These are phyloP conservation scores for Philopotamus ludificatus DNA, from an alignment of 1,140 invertebrate genomes.

Conservation along the genomic window DNA sequence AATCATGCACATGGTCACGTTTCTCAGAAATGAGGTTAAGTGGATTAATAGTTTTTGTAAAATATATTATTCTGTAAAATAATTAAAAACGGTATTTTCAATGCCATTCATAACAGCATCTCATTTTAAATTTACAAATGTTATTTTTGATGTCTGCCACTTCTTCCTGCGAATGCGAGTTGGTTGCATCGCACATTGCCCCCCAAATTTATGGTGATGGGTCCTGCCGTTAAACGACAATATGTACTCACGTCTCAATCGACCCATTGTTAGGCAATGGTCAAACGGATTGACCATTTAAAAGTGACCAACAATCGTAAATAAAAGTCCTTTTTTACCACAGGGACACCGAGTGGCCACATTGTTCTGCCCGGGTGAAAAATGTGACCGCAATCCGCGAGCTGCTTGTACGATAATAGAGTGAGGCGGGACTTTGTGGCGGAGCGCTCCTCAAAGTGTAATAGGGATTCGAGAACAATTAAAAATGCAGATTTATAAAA, in stretches of 20 bases:
- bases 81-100: no score
- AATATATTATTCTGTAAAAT: no score
- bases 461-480: no score
- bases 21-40: no score
- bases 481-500: neutral
- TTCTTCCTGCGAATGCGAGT: no score
- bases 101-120: no score
- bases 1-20: no score
- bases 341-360: conserved; percentile 1
- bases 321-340: neutral
- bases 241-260: conserved; percentile 9
- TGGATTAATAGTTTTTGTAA: no score
- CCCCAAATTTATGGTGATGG: conserved; percentile 1
- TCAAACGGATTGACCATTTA: neutral
- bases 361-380: conserved; percentile 9
- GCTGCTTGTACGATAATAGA: conserved; percentile 13
- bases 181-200: neutral
- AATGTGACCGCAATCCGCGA: conserved; percentile 9
- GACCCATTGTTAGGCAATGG: conserved; percentile 3
- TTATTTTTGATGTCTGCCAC: no score
- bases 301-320: neutral
- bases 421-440: neutral
- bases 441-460: neutral
- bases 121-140: no score
- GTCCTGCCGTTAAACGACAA: no score